Base-by-base conservation (phyloP, 2,888 invertebrate species). In the Sylvicola cinctus region DNA sequence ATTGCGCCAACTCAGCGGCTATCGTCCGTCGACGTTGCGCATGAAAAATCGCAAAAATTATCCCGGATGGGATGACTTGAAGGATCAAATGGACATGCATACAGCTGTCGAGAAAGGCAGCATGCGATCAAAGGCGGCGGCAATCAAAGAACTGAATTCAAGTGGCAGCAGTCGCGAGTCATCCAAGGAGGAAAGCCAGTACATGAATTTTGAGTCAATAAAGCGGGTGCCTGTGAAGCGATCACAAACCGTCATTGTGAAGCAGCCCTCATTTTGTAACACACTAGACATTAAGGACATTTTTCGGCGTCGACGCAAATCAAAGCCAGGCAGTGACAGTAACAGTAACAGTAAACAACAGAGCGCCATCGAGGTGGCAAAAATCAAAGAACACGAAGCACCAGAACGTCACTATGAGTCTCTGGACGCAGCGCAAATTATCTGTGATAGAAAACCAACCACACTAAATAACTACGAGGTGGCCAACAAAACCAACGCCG, bases 1-100 rank as follows among this genome's bases (percentile, higher is more conserved):
- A 49, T 66, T 70, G 42, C 68, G 68, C 46, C 68, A 69, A 45
- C 60, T 69, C 50, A 70, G 68, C 49, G 70, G 70, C 14, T 70
- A 69, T 44, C 63, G 55, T 41, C 69, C 70, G 0, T 68, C 70
- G 1, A 66, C 69, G 2, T 44, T 70, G 38, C 58, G 61, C 43
- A 57, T 66, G 37, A 65, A 68, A 14, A 63, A 66, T 41, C 54
- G 65, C 36, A 60, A 65, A 40, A 64, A 67, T 45, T 65, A 63
- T 42, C 62, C 61, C 2, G 68, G 66, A 39, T 70, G 70, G 70
- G 64, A 68, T 47, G 62, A 63, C 29, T 33, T 50, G 2, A 44
- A 42, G n/a, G 45, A 44, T 3, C 44, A 45, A 14, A 38, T 35
- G 16, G 31, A 36, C 16, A 26, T 33, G 14, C 39, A 16, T 46